Base-by-base conservation (phyloP, 1,140 invertebrate genomes). In the Aradophagus sp. region DNA sequence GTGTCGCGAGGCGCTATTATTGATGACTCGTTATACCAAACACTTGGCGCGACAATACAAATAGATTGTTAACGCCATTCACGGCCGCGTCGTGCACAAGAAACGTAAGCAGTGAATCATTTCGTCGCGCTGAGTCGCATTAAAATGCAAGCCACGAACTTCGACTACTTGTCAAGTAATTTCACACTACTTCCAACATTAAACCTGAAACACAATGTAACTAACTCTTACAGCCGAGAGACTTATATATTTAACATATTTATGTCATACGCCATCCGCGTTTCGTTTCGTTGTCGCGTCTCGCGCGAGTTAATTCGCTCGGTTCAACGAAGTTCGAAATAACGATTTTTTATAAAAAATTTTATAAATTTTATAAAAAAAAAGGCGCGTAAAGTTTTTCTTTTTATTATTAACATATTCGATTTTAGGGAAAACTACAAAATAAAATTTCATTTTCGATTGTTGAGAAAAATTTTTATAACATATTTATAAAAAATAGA, bases 81-180 rank as follows among this genome's bases (percentile, higher is more conserved):
- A 32, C 29, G 36, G 55, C 29, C 31, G 42, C 31, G 61, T 55
- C 32, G 39, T 44, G 50, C 14, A 36, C 59, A 48, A 66, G 53
- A 71, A 71, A 66, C 44, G 39, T 52, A 42, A 53, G 59, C 68
- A 41, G 20, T 71, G 35, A 65, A 71, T 71, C 59, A 52, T 65
- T 71, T 65, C 61, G 45, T 48, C 34, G 34, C 42, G 17, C 38
- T 34, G 48, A 73, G 65, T 72, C 72, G 48, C 74, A 79, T 81
- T 77, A 70, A 69, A 78, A 83, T 82, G 74, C 78, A 42, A 47
- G 48, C 23, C 70, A 70, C 74, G 75, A 77, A 61, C 72, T 71
- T 63, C 73, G 68, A 77, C 75, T 79, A 82, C 80, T 82, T 81
- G 79, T 82, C 81, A 81, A 81, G 76, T 78, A 79, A 82, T 81